phyloP scores from a whole-genome alignment of 2,113 vertebrate species.

The Clupea harengus region DNA sequence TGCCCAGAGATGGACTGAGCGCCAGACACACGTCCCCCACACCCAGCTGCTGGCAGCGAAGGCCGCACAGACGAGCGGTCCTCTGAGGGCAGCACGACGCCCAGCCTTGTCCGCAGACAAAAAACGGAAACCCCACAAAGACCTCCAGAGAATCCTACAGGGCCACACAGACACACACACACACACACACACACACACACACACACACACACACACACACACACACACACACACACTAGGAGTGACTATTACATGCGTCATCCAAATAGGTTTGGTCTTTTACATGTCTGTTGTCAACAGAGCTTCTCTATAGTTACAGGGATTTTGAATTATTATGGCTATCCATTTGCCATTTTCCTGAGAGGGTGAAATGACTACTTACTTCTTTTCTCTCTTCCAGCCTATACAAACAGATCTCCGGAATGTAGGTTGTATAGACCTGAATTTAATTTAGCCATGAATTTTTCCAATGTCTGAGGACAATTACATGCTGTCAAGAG shows the following conservation, averaged over 20 bases:
- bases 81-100: conserved; percentile 73
- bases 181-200: background rate
- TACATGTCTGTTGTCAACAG: conserved; percentile 12
- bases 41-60: conserved; percentile 69
- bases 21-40: conserved; percentile 74
- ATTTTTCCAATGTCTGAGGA: background rate
- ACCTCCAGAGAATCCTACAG: conserved; percentile 71
- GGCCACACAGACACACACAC: background rate
- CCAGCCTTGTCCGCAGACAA: conserved; percentile 71
- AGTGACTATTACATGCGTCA: conserved; percentile 12
- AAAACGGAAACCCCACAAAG: conserved; percentile 73
- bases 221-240: background rate
- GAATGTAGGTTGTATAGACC: conserved; percentile 9
- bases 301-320: conserved; percentile 1
- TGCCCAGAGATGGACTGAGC: conserved; percentile 57
- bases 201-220: conserved; percentile 3
- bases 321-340: background rate
- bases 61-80: conserved; percentile 68
- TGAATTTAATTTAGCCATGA: background rate
- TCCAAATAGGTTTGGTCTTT: background rate
- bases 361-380: background rate
- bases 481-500: conserved; percentile 12
- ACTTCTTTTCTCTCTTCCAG: background rate
- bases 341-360: background rate
- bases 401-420: background rate